Evolutionary conservation across 2,113 vertebrate genomes (phyloP), one percentile per base, ranked within the genome.

Genomic region (Sterrhoptilus dennistouni): DNA sequence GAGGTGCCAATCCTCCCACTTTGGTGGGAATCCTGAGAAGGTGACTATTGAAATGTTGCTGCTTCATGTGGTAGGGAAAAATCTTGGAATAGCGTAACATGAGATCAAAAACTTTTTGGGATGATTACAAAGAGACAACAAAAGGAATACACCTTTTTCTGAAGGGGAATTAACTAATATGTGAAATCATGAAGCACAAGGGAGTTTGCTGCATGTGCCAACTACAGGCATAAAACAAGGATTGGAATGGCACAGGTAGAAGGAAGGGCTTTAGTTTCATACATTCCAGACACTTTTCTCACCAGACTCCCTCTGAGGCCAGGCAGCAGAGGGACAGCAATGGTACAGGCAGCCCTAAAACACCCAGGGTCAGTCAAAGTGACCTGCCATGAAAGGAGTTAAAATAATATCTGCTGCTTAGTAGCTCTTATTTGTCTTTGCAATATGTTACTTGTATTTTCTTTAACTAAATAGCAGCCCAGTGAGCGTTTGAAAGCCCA

Each of bases 281-380:
- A 38, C 15, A 12, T n/a, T 4, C 10, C 40, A 69, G 33, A 35
- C 9, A 20, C 14, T 44, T 63, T 77, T 65, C 27, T 63, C 21
- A 84, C 47, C 4, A 5, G 36, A 12, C 4, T 83, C n/a, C 25
- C 29, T 86, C 35, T 53, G 59, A 83, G 9, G 38, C 25, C 59
- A 54, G 35, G 35, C 8, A 29, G 8, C 15, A 64, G 60, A 75
- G 52, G 24, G 11, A 40, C 44, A 47, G n/a, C 9, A 54, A 54
- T 11, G 25, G 20, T 17, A 12, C 35, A 83, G 35, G 14, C 16
- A 79, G 24, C 27, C n/a, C 66, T 56, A 28, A 13, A 44, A 13
- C 1, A 19, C 8, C 7, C 40, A 36, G 20, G 45, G 28, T 60
- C 42, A 44, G 6, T 36, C 0, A 0, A 29, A 71, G 27, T 17